Percentiles rank a stretch among this genome's conserved stretches.
Evolutionary conservation across 1,140 invertebrate species (phyloP).

Genomic region (Drosophila saltans): DNA sequence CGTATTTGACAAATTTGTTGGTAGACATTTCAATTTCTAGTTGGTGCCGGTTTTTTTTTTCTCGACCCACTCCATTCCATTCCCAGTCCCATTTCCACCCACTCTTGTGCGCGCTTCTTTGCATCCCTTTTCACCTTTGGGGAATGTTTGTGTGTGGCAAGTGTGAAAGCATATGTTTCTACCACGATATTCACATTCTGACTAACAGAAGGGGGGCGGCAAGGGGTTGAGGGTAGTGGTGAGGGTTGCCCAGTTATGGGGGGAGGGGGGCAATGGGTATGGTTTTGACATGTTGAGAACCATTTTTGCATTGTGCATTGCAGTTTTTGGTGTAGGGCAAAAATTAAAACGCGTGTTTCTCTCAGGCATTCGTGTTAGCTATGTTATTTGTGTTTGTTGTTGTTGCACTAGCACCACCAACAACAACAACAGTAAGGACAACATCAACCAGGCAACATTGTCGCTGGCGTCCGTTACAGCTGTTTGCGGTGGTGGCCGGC

Average conservation of each 20-base stretch:
- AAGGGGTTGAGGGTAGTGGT: not conserved
- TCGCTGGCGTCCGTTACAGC: slow-evolving; percentile 62
- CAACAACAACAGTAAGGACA: not conserved
- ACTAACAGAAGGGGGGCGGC: slow-evolving; percentile 18
- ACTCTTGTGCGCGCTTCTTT: slow-evolving; percentile 2
- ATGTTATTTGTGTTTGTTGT: slow-evolving; percentile 29
- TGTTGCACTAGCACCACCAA: not conserved
- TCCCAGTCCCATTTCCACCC: not conserved
- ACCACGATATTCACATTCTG: slow-evolving; percentile 52
- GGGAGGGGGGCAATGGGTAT: not conserved
- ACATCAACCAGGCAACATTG: slow-evolving; percentile 14
- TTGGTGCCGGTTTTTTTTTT: too few relatives aligned
- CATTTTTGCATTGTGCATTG: slow-evolving; percentile 54
- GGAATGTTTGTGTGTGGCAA: slow-evolving; percentile 54
- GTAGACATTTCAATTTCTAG: not conserved
- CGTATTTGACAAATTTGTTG: slow-evolving; percentile 4
- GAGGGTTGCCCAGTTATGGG: not conserved
- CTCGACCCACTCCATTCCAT: too few relatives aligned
- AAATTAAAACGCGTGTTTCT: slow-evolving; percentile 74
- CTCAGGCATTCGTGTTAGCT: slow-evolving; percentile 14
- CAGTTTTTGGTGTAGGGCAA: slow-evolving; percentile 59
- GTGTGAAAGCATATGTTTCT: slow-evolving; percentile 80
- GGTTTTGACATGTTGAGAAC: slow-evolving; percentile 17
- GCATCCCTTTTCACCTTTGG: not conserved
- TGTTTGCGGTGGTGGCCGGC: slow-evolving; percentile 75